Conservation (phyloP, 2,888 invertebrate genomes). For the Ecdyonurus torrentis region DNA sequence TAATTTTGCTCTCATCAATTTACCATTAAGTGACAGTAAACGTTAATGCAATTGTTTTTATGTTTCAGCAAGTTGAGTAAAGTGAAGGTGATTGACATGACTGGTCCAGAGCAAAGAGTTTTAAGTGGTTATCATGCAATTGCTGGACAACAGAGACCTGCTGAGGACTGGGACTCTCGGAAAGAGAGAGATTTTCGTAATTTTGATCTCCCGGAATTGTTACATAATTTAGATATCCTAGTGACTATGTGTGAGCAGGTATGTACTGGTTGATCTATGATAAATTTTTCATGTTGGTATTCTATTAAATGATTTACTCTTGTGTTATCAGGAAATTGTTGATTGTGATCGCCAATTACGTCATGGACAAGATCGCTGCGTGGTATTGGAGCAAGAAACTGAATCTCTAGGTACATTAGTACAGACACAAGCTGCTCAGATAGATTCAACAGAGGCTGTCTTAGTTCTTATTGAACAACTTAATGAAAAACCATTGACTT, state of each 20-base stretch:
- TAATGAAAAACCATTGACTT: conserved; percentile 31
- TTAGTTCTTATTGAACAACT: conserved; percentile 47
- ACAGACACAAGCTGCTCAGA: conserved; percentile 51
- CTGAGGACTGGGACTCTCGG: conserved; percentile 37
- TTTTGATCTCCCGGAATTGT: conserved; percentile 73
- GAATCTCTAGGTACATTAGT: conserved; percentile 47
- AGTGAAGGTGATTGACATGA: conserved; percentile 98
- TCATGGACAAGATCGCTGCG: conserved; percentile 59
- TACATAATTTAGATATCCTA: conserved; percentile 79
- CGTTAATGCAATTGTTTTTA: conserved; percentile 2
- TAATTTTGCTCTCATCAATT: no score
- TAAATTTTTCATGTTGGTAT: neutral
- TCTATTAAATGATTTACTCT: neutral
- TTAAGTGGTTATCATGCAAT: conserved; percentile 86
- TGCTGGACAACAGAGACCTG: conserved; percentile 42
- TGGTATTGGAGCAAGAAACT: conserved; percentile 64
- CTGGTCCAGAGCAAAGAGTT: conserved; percentile 85
- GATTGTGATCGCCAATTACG: conserved; percentile 61
- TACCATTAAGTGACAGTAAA: no score
- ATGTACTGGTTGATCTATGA: conserved; percentile 10
- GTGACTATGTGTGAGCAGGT: conserved; percentile 88
- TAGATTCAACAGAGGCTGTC: conserved; percentile 52
- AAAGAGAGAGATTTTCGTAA: conserved; percentile 41
- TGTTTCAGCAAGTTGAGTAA: conserved; percentile 47
- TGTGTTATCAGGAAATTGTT: conserved; percentile 55